A percentile compares a stretch with the other conserved stretches of the same genome.
Evolutionary conservation across 1,140 invertebrate species (phyloP).

Genomic region (Conus ventricosus): DNA sequence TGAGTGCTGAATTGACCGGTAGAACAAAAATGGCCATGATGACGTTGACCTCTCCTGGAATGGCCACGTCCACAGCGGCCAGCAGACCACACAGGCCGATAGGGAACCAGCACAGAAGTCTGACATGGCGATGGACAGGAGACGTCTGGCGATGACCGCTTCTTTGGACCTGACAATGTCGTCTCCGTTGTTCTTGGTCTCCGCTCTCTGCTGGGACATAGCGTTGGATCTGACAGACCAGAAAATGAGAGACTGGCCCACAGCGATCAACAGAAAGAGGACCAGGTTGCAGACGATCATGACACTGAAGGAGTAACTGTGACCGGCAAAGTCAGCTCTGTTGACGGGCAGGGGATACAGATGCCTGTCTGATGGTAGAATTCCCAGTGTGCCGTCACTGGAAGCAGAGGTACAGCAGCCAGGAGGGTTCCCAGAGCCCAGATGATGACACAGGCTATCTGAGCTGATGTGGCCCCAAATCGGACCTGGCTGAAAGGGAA

Average conservation of each 20-base stretch:
- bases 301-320: constrained; percentile 44
- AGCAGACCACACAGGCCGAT: constrained; percentile 41
- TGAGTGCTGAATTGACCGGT: constrained; percentile 40
- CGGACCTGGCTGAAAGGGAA: constrained; percentile 56
- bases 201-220: background rate
- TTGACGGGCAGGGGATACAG: constrained; percentile 50
- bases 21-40: constrained; percentile 31
- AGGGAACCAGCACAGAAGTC: constrained; percentile 47
- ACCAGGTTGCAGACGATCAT: background rate
- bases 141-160: constrained; percentile 31
- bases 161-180: constrained; percentile 14
- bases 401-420: constrained; percentile 36
- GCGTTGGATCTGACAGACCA: constrained; percentile 29
- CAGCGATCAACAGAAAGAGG: background rate
- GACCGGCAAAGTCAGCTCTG: constrained; percentile 25
- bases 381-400: constrained; percentile 26
- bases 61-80: background rate
- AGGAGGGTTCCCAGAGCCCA: constrained; percentile 38
- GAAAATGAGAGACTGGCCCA: constrained; percentile 40
- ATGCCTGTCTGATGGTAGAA: constrained; percentile 51
- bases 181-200: background rate
- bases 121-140: constrained; percentile 24
- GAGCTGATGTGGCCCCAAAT: constrained; percentile 36
- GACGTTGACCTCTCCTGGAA: constrained; percentile 39
- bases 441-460: background rate